A percentile compares a stretch with the other conserved stretches of the same genome.
phyloP scores from a whole-genome alignment of 2,888 invertebrate species.

The Platerodrilus igneus region DNA sequence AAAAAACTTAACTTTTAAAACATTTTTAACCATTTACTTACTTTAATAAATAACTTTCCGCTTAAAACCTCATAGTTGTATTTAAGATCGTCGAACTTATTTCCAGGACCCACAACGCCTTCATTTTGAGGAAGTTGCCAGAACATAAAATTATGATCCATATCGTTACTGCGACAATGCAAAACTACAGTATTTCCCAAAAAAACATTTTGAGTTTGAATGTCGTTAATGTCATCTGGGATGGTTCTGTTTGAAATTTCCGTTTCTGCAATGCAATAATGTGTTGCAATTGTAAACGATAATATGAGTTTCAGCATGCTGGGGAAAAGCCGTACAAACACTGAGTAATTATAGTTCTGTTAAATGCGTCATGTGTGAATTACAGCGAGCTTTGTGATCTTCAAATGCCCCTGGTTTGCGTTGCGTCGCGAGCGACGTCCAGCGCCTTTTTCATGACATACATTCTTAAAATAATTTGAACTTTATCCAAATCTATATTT shows the following conservation, averaged over 20 bases:
- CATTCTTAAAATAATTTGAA: constrained; percentile 9
- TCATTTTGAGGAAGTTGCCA: constrained; percentile 56
- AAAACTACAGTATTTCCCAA: constrained; percentile 57
- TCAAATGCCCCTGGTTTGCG: constrained; percentile 12
- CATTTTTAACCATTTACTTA: constrained; percentile 40
- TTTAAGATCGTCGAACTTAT: constrained; percentile 56
- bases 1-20: constrained; percentile 20
- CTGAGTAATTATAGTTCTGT: too few relatives aligned
- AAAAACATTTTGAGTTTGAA: constrained; percentile 50
- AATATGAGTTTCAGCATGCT: too few relatives aligned
- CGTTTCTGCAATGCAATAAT: too few relatives aligned
- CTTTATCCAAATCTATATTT: constrained; percentile 14
- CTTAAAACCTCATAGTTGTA: constrained; percentile 66
- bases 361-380: too few relatives aligned
- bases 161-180: constrained; percentile 61
- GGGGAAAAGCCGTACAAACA: too few relatives aligned
- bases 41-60: constrained; percentile 61
- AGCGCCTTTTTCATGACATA: constrained; percentile 16
- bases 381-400: constrained; percentile 10
- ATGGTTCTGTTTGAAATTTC: too few relatives aligned
- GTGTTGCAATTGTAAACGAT: too few relatives aligned
- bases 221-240: too few relatives aligned
- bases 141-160: constrained; percentile 61
- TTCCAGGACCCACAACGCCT: constrained; percentile 59
- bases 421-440: constrained; percentile 9